Conservation (phyloP, 2,888 invertebrate genomes). For the Chrysotoxum bicinctum region DNA sequence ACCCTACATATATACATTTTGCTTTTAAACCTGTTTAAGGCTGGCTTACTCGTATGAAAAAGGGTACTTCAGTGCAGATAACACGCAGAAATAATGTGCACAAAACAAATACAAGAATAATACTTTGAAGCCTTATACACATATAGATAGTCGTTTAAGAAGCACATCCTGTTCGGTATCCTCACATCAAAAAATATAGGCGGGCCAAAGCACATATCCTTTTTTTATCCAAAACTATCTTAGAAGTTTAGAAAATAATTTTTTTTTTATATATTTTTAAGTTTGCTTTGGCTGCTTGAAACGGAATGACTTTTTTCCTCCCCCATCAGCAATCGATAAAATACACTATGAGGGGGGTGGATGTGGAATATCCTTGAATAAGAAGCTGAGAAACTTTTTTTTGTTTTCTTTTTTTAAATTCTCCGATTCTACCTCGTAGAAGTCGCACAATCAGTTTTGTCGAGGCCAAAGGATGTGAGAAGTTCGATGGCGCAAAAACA, state of each 20-base stretch:
- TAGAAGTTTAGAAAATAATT: slow-evolving; percentile 51
- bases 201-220: slow-evolving; percentile 46
- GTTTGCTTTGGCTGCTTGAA: slow-evolving; percentile 56
- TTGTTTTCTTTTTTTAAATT: neutral
- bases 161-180: slow-evolving; percentile 6
- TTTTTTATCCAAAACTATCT: slow-evolving; percentile 52
- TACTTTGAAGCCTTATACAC: slow-evolving; percentile 43
- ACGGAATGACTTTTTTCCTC: slow-evolving; percentile 21
- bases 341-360: neutral
- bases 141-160: neutral
- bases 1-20: neutral
- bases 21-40: neutral
- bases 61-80: slow-evolving; percentile 52
- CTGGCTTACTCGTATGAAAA: neutral
- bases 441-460: slow-evolving; percentile 14
- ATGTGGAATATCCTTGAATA: slow-evolving; percentile 38
- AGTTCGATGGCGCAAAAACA: slow-evolving; percentile 40
- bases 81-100: slow-evolving; percentile 50
- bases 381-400: slow-evolving; percentile 27
- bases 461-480: slow-evolving; percentile 27
- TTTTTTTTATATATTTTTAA: slow-evolving; percentile 9
- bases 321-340: slow-evolving; percentile 55
- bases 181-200: slow-evolving; percentile 41
- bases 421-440: slow-evolving; percentile 16
- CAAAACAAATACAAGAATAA: slow-evolving; percentile 44